These are phyloP conservation scores for Micrasema minimum DNA, from an alignment of 1,140 invertebrate species.

Conservation along the genomic window DNA sequence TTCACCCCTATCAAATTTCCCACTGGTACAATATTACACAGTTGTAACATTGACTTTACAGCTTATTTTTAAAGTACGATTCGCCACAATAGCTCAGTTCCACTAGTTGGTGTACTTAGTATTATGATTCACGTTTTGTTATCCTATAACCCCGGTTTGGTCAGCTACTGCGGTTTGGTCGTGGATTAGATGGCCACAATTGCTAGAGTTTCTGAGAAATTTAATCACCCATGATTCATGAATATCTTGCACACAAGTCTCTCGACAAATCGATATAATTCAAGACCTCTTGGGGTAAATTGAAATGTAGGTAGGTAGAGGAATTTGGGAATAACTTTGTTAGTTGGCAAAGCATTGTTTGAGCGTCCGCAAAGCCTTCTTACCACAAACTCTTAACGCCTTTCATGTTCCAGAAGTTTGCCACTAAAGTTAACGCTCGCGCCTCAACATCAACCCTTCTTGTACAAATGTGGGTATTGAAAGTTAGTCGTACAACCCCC, in stretches of 20 bases:
- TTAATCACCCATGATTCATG: constrained; percentile 17
- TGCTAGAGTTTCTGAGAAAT: constrained; percentile 5
- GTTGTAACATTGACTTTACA: too few relatives aligned
- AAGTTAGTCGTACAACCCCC: not conserved
- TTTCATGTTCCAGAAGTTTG: not conserved
- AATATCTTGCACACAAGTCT: not conserved
- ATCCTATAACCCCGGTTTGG: not conserved
- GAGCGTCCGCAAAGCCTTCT: not conserved
- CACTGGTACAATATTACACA: too few relatives aligned
- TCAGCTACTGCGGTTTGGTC: constrained; percentile 12
- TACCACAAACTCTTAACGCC: not conserved
- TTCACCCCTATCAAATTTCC: too few relatives aligned
- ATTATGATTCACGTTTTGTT: not conserved
- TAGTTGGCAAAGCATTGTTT: not conserved
- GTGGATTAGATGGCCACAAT: not conserved
- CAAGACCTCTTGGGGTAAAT: too few relatives aligned
- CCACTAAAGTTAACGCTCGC: constrained; percentile 2
- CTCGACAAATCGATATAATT: too few relatives aligned
- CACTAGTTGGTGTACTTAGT: too few relatives aligned
- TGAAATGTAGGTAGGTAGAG: too few relatives aligned
- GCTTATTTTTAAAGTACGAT: too few relatives aligned
- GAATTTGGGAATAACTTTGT: too few relatives aligned
- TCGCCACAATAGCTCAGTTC: too few relatives aligned
- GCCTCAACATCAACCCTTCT: constrained; percentile 3
- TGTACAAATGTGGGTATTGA: not conserved